Conservation (phyloP, 2,888 invertebrate genomes). For the Strigamia crassipes region DNA sequence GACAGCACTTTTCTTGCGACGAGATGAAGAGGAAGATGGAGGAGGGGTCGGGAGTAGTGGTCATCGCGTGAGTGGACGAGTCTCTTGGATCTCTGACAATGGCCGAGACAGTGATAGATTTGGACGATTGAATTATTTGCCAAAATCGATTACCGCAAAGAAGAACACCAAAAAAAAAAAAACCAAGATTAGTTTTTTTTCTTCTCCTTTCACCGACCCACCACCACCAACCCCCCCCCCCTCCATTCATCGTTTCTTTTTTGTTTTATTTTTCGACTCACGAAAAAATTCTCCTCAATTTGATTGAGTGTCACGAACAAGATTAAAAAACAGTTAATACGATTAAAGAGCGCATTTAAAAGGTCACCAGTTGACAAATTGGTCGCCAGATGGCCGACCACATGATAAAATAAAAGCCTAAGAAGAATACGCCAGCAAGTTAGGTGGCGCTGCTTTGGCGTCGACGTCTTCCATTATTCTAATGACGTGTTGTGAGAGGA, state of each 20-base stretch:
- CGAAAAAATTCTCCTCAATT: neutral
- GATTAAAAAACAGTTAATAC: neutral
- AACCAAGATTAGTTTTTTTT: constrained; percentile 13
- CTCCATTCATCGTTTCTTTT: neutral
- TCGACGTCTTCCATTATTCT: constrained; percentile 30
- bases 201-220: neutral
- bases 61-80: constrained; percentile 15
- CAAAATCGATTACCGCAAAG: constrained; percentile 30
- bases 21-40: constrained; percentile 22
- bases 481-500: constrained; percentile 1
- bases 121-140: constrained; percentile 21
- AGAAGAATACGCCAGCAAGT: neutral
- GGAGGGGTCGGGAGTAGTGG: neutral
- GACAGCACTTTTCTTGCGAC: constrained; percentile 16
- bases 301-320: neutral
- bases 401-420: neutral
- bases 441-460: constrained; percentile 30
- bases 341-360: constrained; percentile 14
- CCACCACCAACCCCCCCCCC: neutral
- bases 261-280: neutral
- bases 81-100: constrained; percentile 22
- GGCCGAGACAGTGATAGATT: constrained; percentile 26
- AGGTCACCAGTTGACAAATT: constrained; percentile 23
- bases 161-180: constrained; percentile 16
- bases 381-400: constrained; percentile 23